A percentile compares a stretch with the other conserved stretches of the same genome.
These are phyloP conservation scores for Amorpha juglandis DNA, from an alignment of 2,888 invertebrate genomes.

Conservation along the genomic window DNA sequence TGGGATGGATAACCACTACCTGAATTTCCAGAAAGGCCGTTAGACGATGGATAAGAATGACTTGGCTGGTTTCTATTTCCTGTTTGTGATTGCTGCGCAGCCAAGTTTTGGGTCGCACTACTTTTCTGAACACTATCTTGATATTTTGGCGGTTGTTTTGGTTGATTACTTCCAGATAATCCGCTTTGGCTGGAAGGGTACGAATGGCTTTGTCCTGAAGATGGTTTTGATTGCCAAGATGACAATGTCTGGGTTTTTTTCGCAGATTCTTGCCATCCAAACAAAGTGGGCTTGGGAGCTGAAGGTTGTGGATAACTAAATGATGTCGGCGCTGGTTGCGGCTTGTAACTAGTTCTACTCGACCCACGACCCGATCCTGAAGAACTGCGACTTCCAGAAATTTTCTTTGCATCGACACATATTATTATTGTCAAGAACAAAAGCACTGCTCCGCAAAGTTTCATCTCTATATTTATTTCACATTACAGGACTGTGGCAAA, in stretches of 20 bases:
- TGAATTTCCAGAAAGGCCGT: conserved; percentile 65
- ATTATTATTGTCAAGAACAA: conserved; percentile 47
- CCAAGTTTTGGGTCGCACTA: conserved; percentile 54
- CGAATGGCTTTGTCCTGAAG: conserved; percentile 59
- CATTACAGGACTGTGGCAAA: not conserved
- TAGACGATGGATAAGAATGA: conserved; percentile 68
- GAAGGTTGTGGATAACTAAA: conserved; percentile 69
- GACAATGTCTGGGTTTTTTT: conserved; percentile 55
- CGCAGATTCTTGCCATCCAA: conserved; percentile 73
- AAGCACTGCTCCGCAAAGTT: conserved; percentile 32
- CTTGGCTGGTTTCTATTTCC: conserved; percentile 50
- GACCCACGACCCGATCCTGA: conserved; percentile 67
- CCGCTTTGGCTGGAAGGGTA: conserved; percentile 72
- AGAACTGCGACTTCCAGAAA: conserved; percentile 69
- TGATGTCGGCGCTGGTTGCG: conserved; percentile 72
- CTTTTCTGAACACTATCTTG: conserved; percentile 69
- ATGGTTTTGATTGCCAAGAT: conserved; percentile 58
- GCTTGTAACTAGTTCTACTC: conserved; percentile 59
- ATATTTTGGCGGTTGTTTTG: conserved; percentile 56
- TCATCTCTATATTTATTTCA: conserved; percentile 18
- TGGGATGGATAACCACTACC: conserved; percentile 50
- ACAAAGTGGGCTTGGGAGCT: conserved; percentile 64
- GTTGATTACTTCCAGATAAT: conserved; percentile 59
- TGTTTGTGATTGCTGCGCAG: conserved; percentile 49
- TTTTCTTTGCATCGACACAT: conserved; percentile 62